phyloP scores from a whole-genome alignment of 2,797 vertebrate species.

The Mormyrops attenuatus region DNA sequence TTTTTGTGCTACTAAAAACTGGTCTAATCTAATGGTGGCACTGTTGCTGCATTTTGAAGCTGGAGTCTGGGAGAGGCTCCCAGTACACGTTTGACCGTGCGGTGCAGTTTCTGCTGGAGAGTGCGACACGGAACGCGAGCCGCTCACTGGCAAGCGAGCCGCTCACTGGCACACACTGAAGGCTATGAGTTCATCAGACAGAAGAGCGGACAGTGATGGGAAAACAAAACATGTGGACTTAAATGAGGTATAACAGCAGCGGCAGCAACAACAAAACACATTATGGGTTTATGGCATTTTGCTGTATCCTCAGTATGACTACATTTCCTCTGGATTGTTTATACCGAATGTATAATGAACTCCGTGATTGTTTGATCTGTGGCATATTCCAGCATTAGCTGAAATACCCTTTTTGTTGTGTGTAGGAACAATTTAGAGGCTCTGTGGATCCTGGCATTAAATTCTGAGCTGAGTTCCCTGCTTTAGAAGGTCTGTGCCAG shows the following conservation, averaged over 20 bases:
- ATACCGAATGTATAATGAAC: background rate
- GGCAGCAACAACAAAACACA: background rate
- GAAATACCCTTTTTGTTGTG: background rate
- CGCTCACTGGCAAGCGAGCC: background rate
- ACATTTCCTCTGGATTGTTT: conserved; percentile 5
- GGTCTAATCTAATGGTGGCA: conserved; percentile 39
- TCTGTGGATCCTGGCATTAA: background rate
- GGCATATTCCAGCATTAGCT: background rate
- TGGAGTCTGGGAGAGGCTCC: background rate
- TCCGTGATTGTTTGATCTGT: background rate
- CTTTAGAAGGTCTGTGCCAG: conserved; percentile 9
- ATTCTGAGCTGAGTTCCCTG: background rate
- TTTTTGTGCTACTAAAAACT: background rate
- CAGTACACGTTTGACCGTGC: background rate
- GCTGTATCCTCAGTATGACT: background rate
- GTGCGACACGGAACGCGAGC: background rate
- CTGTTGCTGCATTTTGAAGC: conserved; percentile 36
- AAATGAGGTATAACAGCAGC: background rate
- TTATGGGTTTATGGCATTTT: background rate
- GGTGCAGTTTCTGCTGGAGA: background rate
- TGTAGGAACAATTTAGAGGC: background rate
- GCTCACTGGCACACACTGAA: conserved; percentile 20
- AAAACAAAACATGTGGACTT: conserved; percentile 22
- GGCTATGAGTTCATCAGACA: conserved; percentile 27
- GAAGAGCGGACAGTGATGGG: conserved; percentile 19